Evolutionary conservation across 1,140 invertebrate genomes (phyloP).

Genomic region (Schmidtea mediterranea): DNA sequence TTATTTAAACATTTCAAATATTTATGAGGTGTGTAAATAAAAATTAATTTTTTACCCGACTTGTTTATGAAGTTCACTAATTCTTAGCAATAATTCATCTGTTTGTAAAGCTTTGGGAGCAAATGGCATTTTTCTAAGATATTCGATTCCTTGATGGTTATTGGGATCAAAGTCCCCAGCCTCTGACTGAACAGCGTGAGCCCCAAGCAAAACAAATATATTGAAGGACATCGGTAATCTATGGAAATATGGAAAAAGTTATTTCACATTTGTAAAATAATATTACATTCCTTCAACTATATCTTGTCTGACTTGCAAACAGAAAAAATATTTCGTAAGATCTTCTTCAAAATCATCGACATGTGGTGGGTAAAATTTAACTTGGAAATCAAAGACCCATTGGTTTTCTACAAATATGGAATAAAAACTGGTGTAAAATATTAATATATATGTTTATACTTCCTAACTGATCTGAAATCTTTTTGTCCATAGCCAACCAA

Average conservation of each 20-base stretch:
- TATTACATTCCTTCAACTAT: background rate
- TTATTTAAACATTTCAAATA: too few relatives aligned
- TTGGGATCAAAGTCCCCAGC: conserved; percentile 42
- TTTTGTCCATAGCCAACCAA: conserved; percentile 1
- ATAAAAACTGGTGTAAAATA: background rate
- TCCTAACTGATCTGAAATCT: background rate
- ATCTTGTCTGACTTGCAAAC: conserved; percentile 1
- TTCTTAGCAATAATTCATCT: conserved; percentile 56
- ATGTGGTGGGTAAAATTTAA: background rate
- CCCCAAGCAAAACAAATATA: conserved; percentile 75
- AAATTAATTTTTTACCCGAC: conserved; percentile 32
- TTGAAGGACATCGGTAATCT: conserved; percentile 80
- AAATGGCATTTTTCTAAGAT: conserved; percentile 58
- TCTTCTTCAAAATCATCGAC: background rate
- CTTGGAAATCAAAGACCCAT: conserved; percentile 1
- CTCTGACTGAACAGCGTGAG: conserved; percentile 85
- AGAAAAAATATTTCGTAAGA: background rate
- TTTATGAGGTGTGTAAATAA: too few relatives aligned
- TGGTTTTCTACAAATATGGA: background rate
- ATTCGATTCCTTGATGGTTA: conserved; percentile 17
- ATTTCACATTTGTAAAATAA: too few relatives aligned
- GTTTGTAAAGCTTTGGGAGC: conserved; percentile 38
- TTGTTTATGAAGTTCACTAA: conserved; percentile 62
- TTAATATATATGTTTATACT: background rate
- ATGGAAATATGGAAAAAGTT: background rate